Base-by-base conservation (phyloP, 2,113 vertebrate species). In the Corythoichthys intestinalis region DNA sequence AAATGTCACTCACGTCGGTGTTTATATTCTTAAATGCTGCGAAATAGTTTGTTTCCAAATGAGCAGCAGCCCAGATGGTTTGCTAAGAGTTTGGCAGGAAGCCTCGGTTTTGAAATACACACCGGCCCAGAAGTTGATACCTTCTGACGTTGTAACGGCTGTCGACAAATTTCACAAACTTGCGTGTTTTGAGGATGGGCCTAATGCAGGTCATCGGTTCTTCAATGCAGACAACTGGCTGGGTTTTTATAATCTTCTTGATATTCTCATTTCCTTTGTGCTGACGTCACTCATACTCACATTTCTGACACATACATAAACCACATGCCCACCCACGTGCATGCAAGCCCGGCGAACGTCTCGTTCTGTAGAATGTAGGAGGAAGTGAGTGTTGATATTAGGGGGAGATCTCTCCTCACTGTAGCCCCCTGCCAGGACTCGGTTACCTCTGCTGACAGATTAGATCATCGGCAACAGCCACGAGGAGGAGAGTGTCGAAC, bases 371-470 rank as follows among this genome's bases (percentile, higher is more conserved):
- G 58, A 72, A 73, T 53, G 47, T 61, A 56, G 77, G 73, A 83
- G 84, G 88, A 86, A 88, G 71, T 77, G 77, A 78, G 67, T 69
- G 78, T 80, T 80, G 66, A 87, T 77, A 79, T 69, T 70, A 52
- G 56, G 39, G 63, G 44, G 46, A 28, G 61, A 63, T 70, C 66
- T 85, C 73, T 81, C 69, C 82, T 74, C 78, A 70, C 53, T 48
- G 49, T 38, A 71, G 65, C 71, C 71, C 50, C 50, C 83, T 75
- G 78, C 75, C 79, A 72, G 79, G 67, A 77, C 71, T 78, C 67
- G 70, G 73, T 76, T 83, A 78, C 85, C 77, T 81, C 77, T 58
- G 72, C 67, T 86, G 85, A 89, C 83, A 83, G 85, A 82, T 89
- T 88, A 86, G 79, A 78, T 90, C 81, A 87, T 76, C 71, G 38